Evolutionary conservation across 2,888 invertebrate genomes (phyloP).

Genomic region (Galerucella pusilla): DNA sequence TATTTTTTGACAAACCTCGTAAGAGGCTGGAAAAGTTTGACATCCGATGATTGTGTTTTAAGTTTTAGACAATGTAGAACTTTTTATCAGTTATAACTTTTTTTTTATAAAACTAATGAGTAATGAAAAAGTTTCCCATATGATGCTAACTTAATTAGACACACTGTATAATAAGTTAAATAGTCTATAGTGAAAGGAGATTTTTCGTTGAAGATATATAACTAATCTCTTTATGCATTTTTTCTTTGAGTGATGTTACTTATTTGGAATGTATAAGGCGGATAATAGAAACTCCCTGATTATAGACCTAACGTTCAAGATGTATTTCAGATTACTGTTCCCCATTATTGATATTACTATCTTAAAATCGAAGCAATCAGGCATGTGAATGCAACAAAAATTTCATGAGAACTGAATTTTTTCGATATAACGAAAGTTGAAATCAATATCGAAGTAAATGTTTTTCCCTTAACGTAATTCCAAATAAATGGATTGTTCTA

Average conservation of each 20-base stretch:
- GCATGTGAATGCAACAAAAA: not conserved
- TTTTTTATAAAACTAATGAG: too few relatives aligned
- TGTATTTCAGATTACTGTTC: constrained; percentile 1
- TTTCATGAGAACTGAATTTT: not conserved
- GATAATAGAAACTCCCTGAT: constrained; percentile 1
- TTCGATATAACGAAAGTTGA: not conserved
- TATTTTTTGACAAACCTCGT: too few relatives aligned
- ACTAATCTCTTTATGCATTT: not conserved
- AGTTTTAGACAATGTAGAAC: too few relatives aligned
- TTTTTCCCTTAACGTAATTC: too few relatives aligned
- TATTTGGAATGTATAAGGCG: not conserved
- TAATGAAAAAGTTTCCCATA: too few relatives aligned
- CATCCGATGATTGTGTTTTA: too few relatives aligned
- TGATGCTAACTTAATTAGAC: too few relatives aligned
- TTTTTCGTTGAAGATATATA: not conserved
- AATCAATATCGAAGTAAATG: too few relatives aligned
- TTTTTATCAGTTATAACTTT: too few relatives aligned
- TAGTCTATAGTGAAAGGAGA: not conserved
- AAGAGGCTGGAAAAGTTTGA: too few relatives aligned
- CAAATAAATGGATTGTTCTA: too few relatives aligned
- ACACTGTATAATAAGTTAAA: too few relatives aligned
- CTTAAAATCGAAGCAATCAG: not conserved
- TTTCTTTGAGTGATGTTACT: not conserved
- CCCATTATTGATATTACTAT: not conserved
- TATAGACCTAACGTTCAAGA: constrained; percentile 3